Base-by-base conservation (phyloP, 2,888 invertebrate genomes). In the Pyrocoelia pectoralis region DNA sequence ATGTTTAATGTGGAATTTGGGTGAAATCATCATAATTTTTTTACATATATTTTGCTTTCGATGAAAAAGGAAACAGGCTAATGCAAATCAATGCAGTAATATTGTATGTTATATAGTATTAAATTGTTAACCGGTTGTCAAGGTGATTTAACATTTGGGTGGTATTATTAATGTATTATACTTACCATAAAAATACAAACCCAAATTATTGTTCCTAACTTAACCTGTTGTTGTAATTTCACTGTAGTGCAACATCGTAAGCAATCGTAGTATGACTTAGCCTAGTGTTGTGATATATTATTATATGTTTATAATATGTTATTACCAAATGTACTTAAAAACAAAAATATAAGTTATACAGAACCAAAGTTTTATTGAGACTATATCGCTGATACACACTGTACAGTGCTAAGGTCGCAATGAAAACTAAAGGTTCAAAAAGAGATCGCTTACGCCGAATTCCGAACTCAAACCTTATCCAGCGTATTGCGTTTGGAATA, bases 1-100 rank as follows among this genome's bases (percentile, higher is more conserved):
- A 77, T 78, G 76, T 79, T 76, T 74, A 70, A 77, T 78, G 76
- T 79, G 82, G 82, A 82, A 82, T 82, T 82, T 82, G 82, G 82
- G 82, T 82, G 82, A 81, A 81, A 74, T 77, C 79, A 78, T 77
- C 74, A 48, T 58, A 33, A 50, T 46, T 46, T 52, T 59, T 58
- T 41, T 17, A 13, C 24, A 6, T 24, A 24, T 24, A 38, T 29
- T 52, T 19, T 40, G 19, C 53, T 24, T 33, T 62, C 51, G 51
- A 33, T 33, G 33, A 33, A 61, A 65, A 57, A 66, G 56, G 66
- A 67, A 59, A 73, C 67, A 70, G 61, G 69, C 70, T 66, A 75
- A 76, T 75, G 75, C 75, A 74, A 74, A 74, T 69, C 74, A 77
- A 76, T 76, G 75, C 76, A 76, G 18, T 2, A 50, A 18, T 64